Conservation (phyloP, 2,797 vertebrate species). For the Serranus cabrilla region DNA sequence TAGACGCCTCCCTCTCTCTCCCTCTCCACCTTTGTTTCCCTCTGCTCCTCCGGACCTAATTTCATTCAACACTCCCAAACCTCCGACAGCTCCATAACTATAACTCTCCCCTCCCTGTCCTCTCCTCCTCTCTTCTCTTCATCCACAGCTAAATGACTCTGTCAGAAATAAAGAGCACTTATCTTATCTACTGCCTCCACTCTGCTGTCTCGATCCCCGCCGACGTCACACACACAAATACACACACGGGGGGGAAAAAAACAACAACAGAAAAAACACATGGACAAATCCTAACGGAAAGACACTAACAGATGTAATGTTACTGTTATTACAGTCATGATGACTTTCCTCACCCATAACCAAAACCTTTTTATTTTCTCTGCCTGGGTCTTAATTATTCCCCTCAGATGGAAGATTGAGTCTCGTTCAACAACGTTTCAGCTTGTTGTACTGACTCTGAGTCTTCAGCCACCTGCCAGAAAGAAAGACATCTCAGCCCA, state of each 20-base stretch:
- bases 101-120: conserved; percentile 78
- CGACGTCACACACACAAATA: conserved; percentile 51
- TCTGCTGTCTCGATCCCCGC: conserved; percentile 63
- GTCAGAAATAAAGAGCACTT: conserved; percentile 86
- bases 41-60: conserved; percentile 72
- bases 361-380: conserved; percentile 23
- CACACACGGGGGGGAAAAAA: conserved; percentile 7
- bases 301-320: conserved; percentile 3
- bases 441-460: conserved; percentile 29
- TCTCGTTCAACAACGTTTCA: conserved; percentile 31
- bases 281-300: conserved; percentile 1
- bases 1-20: conserved; percentile 41
- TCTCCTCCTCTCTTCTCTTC: conserved; percentile 79
- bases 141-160: conserved; percentile 84
- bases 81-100: conserved; percentile 85
- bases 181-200: conserved; percentile 83
- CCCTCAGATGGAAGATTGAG: conserved; percentile 23
- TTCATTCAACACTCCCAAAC: conserved; percentile 80
- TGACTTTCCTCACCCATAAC: conserved; percentile 10
- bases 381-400: conserved; percentile 23
- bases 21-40: conserved; percentile 74
- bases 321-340: conserved; percentile 2
- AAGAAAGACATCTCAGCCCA: conserved; percentile 47
- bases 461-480: conserved; percentile 45
- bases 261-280: conserved; percentile 1